A percentile compares a stretch with the other conserved stretches of the same genome.
phyloP scores from a whole-genome alignment of 2,888 invertebrate genomes.

The Ferdinandea cuprea region DNA sequence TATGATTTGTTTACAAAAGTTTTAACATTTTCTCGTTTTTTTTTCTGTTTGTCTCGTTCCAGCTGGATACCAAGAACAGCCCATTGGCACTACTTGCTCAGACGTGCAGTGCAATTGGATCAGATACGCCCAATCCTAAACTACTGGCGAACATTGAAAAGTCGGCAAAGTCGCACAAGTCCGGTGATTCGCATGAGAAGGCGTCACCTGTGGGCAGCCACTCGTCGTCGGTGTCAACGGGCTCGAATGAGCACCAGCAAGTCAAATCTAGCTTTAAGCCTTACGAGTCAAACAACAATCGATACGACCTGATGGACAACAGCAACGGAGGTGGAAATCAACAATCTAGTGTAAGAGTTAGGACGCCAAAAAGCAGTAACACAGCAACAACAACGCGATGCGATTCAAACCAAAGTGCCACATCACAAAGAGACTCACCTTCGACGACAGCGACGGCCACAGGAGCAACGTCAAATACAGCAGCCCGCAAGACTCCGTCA shows the following conservation, averaged over 20 bases:
- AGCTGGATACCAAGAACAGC: slow-evolving; percentile 99
- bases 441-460: slow-evolving; percentile 66
- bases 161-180: slow-evolving; percentile 85
- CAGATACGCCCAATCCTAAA: slow-evolving; percentile 92
- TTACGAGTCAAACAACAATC: slow-evolving; percentile 88
- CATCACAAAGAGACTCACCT: slow-evolving; percentile 82
- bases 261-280: slow-evolving; percentile 89
- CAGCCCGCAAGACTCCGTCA: slow-evolving; percentile 77
- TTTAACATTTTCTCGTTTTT: slow-evolving; percentile 16
- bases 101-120: slow-evolving; percentile 98
- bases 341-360: slow-evolving; percentile 77
- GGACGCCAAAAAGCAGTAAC: slow-evolving; percentile 79
- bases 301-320: slow-evolving; percentile 79
- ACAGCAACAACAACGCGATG: slow-evolving; percentile 84
- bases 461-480: slow-evolving; percentile 72
- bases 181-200: slow-evolving; percentile 85
- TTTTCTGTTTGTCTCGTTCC: slow-evolving; percentile 85
- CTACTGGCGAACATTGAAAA: slow-evolving; percentile 90
- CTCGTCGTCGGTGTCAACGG: slow-evolving; percentile 83
- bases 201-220: slow-evolving; percentile 83
- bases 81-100: slow-evolving; percentile 97
- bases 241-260: slow-evolving; percentile 81
- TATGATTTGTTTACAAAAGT: slow-evolving; percentile 53
- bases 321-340: slow-evolving; percentile 55
- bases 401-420: slow-evolving; percentile 90